phyloP scores from a whole-genome alignment of 2,888 invertebrate genomes.

The Pandemis corylana region DNA sequence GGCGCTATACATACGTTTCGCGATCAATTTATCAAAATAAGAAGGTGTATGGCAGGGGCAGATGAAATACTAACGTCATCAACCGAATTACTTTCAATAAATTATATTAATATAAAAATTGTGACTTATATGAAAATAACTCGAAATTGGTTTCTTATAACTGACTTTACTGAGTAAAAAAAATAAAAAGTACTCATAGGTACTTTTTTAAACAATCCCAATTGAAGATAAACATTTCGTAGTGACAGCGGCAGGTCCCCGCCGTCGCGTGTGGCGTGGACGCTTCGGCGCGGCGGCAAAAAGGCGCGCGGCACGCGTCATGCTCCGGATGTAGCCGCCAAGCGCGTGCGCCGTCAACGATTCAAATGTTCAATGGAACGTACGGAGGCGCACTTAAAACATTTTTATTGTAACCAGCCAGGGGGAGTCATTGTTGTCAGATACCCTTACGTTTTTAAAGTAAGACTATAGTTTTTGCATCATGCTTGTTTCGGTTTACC shows the following conservation, averaged over 20 bases:
- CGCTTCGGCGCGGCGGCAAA: constrained; percentile 43
- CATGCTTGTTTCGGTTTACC: constrained; percentile 17
- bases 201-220: too few relatives aligned
- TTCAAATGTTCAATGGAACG: constrained; percentile 79
- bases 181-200: too few relatives aligned
- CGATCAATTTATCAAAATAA: too few relatives aligned
- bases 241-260: constrained; percentile 13
- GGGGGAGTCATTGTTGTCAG: constrained; percentile 62
- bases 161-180: too few relatives aligned
- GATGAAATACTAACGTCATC: too few relatives aligned
- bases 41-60: too few relatives aligned
- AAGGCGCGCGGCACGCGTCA: constrained; percentile 67
- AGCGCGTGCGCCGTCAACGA: constrained; percentile 72
- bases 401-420: constrained; percentile 77
- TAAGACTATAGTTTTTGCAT: constrained; percentile 20
- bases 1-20: too few relatives aligned
- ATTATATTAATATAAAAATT: too few relatives aligned
- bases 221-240: too few relatives aligned
- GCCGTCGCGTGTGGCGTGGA: constrained; percentile 48
- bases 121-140: too few relatives aligned
- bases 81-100: too few relatives aligned
- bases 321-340: constrained; percentile 71
- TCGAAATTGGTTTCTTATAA: too few relatives aligned
- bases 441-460: constrained; percentile 52
- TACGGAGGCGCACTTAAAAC: constrained; percentile 83